These are phyloP conservation scores for Siphonodentalium dalli DNA, from an alignment of 2,888 invertebrate species.

Conservation along the genomic window DNA sequence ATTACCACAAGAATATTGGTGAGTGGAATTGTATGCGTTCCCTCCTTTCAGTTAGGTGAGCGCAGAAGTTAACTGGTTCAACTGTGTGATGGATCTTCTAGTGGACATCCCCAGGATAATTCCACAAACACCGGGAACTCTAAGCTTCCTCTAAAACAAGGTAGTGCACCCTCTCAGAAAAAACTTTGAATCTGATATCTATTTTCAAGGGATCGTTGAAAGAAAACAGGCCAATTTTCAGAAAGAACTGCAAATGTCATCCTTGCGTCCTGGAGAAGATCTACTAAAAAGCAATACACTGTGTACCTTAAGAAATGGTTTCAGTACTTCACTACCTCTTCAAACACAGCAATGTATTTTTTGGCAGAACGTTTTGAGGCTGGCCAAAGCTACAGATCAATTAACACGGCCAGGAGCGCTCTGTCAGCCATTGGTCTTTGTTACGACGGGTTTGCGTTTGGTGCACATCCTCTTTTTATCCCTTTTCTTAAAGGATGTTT, in stretches of 20 bases:
- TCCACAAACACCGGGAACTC: conserved; percentile 1
- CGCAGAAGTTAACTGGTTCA: conserved; percentile 16
- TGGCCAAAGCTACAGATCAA: conserved; percentile 10
- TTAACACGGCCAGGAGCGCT: conserved; percentile 24
- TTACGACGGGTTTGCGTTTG: conserved; percentile 15
- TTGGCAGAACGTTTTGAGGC: conserved; percentile 11
- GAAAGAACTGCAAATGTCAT: conserved; percentile 17
- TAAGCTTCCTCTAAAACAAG: not conserved
- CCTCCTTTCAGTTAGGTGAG: conserved; percentile 24
- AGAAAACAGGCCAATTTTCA: conserved; percentile 15
- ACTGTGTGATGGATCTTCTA: conserved; percentile 15
- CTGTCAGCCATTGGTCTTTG: conserved; percentile 9
- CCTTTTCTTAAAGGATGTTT: conserved; percentile 11
- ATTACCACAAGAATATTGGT: no score
- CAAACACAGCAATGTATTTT: conserved; percentile 17
- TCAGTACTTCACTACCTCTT: conserved; percentile 17
- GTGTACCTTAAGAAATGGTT: conserved; percentile 20
- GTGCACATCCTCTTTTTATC: no score
- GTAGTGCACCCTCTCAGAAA: conserved; percentile 13
- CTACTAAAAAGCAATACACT: conserved; percentile 22
- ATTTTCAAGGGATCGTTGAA: conserved; percentile 13
- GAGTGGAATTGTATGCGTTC: conserved; percentile 13
- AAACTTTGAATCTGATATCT: conserved; percentile 11
- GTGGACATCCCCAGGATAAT: conserved; percentile 17
- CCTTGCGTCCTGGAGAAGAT: conserved; percentile 17